Base-by-base conservation (phyloP, 2,113 vertebrate species). In the Dolichotis patagonum region DNA sequence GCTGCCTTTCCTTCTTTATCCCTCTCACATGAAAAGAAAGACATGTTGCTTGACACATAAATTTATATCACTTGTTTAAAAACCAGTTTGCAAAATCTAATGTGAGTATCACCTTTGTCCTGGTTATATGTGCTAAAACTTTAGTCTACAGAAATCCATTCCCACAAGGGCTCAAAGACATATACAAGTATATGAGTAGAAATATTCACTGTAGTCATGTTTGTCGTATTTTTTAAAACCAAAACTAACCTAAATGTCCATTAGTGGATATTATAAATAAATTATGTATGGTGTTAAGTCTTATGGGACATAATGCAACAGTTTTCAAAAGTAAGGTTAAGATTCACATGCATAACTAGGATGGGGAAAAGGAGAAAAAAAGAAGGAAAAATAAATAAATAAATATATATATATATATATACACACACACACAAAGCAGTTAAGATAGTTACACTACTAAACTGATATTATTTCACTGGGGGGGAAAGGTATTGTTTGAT, bases 181-280 rank as follows among this genome's bases (percentile, higher is more conserved):
- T 13, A 43, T 46, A 46, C 14, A n/a, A 3, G 41, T 46, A 46
- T 2, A 77, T 62, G 17, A 96, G 28, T 56, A 85, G 94, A 90
- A 14, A 35, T 56, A 60, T 52, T 84, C 67, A 56, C 13, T 89
- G 43, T 35, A 88, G 28, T 41, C 60, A 43, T 35, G 62, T 58
- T 91, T 73, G 46, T 88, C 46, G 67, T 73, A 49, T 92, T 83
- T 93, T 96, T 62, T 19, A 91, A 90, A 93, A 84, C 19, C 46
- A 30, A 85, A 96, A 96, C 77, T 91, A 95, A 88, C 19, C 41
- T 87, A 77, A 78, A 62, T 52, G 28, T 60, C 86, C 77, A 17
- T 35, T 58, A 81, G 54, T 35, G 19, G 41, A 86, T 41, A 52
- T 30, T 46, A 67, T 32, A 75, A 22, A 52, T 75, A 77, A 90